Conservation (phyloP, 2,888 invertebrate genomes). For the Brachylomia viminalis region DNA sequence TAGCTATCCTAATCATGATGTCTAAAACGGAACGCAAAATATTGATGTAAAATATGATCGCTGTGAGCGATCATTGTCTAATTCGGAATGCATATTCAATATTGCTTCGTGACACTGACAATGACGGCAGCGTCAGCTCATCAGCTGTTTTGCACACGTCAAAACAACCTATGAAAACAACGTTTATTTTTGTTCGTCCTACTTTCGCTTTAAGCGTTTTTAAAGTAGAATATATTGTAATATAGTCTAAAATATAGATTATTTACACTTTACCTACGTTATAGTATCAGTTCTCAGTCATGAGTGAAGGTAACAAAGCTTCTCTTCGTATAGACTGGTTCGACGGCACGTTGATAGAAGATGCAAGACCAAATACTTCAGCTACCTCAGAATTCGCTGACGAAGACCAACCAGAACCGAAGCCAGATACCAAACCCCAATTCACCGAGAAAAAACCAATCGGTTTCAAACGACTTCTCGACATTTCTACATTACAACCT, state of each 20-base stretch:
- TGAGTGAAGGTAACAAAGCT: conserved; percentile 78
- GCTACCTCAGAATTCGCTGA: conserved; percentile 73
- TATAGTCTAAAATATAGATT: conserved; percentile 14
- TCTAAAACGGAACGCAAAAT: too few relatives aligned
- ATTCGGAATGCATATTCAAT: too few relatives aligned
- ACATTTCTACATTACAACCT: conserved; percentile 82
- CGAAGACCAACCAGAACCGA: conserved; percentile 74
- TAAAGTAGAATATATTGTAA: conserved; percentile 24
- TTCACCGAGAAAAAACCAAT: conserved; percentile 83
- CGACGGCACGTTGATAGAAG: conserved; percentile 85
- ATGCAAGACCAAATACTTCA: conserved; percentile 67
- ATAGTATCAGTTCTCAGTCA: conserved; percentile 58
- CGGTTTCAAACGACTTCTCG: conserved; percentile 85
- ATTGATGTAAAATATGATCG: too few relatives aligned
- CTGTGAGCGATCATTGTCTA: too few relatives aligned
- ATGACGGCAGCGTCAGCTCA: conserved; percentile 37
- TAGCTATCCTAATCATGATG: too few relatives aligned
- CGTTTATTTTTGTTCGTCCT: conserved; percentile 57
- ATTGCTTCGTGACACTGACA: conserved; percentile 37
- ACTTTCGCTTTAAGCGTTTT: conserved; percentile 41
- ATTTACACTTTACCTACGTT: conserved; percentile 12
- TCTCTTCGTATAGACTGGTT: conserved; percentile 88
- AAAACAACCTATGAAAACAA: conserved; percentile 50
- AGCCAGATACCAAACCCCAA: conserved; percentile 68
- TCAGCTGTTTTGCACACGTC: conserved; percentile 39